Conservation (phyloP, 2,888 invertebrate genomes). For the Tribolium freemani region DNA sequence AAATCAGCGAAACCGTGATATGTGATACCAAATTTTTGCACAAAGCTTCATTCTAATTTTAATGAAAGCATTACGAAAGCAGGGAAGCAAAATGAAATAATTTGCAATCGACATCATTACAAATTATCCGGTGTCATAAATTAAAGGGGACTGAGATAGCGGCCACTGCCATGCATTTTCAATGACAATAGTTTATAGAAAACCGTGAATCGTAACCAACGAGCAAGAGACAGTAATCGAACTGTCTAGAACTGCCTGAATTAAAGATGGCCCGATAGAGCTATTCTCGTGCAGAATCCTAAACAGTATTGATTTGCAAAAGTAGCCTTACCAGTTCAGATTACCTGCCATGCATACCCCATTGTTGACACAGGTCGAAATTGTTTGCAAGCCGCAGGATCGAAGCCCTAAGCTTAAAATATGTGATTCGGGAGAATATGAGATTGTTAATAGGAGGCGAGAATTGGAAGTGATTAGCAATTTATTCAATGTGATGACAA, state of each 20-base stretch:
- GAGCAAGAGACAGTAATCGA: conserved; percentile 50
- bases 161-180: conserved; percentile 30
- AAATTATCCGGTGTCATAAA: conserved; percentile 6
- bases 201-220: conserved; percentile 28
- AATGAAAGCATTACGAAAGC: conserved; percentile 8
- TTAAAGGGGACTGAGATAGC: conserved; percentile 10
- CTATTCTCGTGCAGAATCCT: conserved; percentile 51
- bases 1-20: conserved; percentile 3
- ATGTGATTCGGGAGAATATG: conserved; percentile 2
- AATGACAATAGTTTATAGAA: conserved; percentile 35
- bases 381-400: conserved; percentile 17
- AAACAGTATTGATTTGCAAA: conserved; percentile 50
- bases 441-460: neutral
- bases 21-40: conserved; percentile 9
- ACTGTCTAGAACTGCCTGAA: conserved; percentile 52
- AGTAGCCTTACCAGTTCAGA: conserved; percentile 22
- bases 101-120: conserved; percentile 19
- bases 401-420: conserved; percentile 4
- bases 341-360: conserved; percentile 23
- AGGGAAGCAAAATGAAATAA: conserved; percentile 22
- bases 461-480: conserved; percentile 23
- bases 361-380: conserved; percentile 26
- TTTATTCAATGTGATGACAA: conserved; percentile 28
- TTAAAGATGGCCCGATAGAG: conserved; percentile 54
- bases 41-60: conserved; percentile 12